Evolutionary conservation across 2,888 invertebrate genomes (phyloP).

Genomic region (Pharmacophagus antenor): DNA sequence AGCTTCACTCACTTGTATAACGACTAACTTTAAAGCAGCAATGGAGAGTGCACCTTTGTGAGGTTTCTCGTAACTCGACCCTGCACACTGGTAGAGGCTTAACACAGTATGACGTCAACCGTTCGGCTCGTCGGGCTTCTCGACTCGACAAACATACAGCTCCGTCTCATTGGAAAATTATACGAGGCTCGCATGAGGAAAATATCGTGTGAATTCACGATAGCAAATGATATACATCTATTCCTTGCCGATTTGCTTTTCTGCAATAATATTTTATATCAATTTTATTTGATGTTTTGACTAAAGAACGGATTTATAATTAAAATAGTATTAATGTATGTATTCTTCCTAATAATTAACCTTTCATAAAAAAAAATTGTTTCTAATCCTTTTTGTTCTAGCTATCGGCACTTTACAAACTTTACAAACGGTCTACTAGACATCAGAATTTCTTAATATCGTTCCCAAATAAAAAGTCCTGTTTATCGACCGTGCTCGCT

Average conservation of each 20-base stretch:
- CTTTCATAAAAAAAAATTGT: too few relatives aligned
- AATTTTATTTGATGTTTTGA: background rate
- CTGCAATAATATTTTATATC: background rate
- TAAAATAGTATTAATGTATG: background rate
- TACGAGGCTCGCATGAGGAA: conserved; percentile 56
- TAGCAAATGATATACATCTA: conserved; percentile 28
- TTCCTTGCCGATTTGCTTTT: background rate
- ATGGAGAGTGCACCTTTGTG: conserved; percentile 44
- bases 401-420: too few relatives aligned
- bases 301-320: background rate
- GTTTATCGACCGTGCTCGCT: conserved; percentile 62
- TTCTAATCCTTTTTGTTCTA: too few relatives aligned
- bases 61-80: conserved; percentile 32
- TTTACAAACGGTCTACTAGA: conserved; percentile 7
- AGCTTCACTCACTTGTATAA: conserved; percentile 34
- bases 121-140: conserved; percentile 77
- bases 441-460: conserved; percentile 25
- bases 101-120: conserved; percentile 78
- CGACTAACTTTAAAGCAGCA: conserved; percentile 43
- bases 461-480: conserved; percentile 51
- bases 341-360: too few relatives aligned
- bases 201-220: conserved; percentile 42
- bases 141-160: conserved; percentile 71
- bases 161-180: conserved; percentile 65
- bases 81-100: conserved; percentile 56